These are phyloP conservation scores for Oryzaephilus surinamensis DNA, from an alignment of 1,140 invertebrate species.

Conservation along the genomic window DNA sequence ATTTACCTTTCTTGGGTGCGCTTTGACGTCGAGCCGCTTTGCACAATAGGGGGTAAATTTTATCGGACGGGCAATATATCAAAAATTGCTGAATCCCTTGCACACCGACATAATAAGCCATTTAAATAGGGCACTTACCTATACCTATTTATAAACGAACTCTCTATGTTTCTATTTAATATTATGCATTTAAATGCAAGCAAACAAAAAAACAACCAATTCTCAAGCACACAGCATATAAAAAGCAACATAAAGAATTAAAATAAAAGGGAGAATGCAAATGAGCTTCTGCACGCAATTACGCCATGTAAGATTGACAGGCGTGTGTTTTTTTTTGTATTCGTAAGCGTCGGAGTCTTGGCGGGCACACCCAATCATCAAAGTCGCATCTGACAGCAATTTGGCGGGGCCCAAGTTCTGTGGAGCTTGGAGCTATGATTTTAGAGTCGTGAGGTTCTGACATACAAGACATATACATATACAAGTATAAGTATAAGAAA, in stretches of 20 bases:
- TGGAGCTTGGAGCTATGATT: conserved; percentile 25
- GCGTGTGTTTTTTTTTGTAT: conserved; percentile 15
- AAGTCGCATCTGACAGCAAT: conserved; percentile 31
- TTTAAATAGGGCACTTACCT: no score
- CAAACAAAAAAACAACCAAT: no score
- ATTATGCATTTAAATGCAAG: no score
- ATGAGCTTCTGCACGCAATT: conserved; percentile 19
- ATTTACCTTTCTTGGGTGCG: conserved; percentile 8
- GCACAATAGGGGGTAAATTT: conserved; percentile 9
- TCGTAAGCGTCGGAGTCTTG: conserved; percentile 14
- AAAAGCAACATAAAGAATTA: conserved; percentile 6
- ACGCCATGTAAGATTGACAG: conserved; percentile 19
- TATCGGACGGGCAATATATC: conserved; percentile 12
- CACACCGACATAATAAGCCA: no score
- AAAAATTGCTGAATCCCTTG: conserved; percentile 1
- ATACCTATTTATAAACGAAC: no score
- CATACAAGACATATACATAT: no score
- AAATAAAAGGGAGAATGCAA: conserved; percentile 15
- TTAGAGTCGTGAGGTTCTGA: conserved; percentile 24
- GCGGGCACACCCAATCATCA: conserved; percentile 26
- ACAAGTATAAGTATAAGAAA: no score
- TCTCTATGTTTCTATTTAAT: no score
- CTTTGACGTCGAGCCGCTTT: conserved; percentile 10
- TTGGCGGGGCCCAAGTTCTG: conserved; percentile 18
- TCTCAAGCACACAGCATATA: no score